A percentile compares a stretch with the other conserved stretches of the same genome.
phyloP scores from a whole-genome alignment of 2,113 vertebrate genomes.

The Hiodon alosoides region DNA sequence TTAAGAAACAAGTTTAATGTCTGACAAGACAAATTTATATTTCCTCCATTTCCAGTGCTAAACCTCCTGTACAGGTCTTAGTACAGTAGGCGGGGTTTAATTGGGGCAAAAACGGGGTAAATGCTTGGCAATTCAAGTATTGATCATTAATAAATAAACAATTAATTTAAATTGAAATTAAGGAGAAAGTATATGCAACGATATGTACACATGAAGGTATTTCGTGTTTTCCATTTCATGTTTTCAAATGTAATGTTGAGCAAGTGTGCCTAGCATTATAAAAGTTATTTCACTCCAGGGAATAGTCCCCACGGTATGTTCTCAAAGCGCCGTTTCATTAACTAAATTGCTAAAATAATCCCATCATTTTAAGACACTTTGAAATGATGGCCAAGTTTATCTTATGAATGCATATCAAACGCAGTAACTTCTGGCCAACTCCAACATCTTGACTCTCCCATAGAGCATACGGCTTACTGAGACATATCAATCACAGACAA shows the following conservation, averaged over 20 bases:
- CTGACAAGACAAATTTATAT: no score
- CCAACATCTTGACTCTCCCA: neutral
- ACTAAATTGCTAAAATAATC: neutral
- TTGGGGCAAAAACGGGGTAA: no score
- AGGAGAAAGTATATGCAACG: no score
- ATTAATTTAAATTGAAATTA: no score
- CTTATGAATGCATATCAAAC: neutral
- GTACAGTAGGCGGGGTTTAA: no score
- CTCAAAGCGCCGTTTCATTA: no score
- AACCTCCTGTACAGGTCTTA: no score
- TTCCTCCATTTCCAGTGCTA: no score
- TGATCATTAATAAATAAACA: no score
- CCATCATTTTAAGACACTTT: neutral
- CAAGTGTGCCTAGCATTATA: neutral
- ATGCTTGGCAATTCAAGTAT: no score
- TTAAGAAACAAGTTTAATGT: no score
- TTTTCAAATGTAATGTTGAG: neutral
- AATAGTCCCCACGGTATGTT: no score
- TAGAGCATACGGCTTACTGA: slow-evolving; percentile 4
- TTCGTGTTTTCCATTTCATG: neutral
- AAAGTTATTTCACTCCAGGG: neutral
- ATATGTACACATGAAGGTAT: neutral
- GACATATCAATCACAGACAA: neutral
- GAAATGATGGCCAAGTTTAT: neutral
- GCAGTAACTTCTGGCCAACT: neutral